These are phyloP conservation scores for Papilio gigon DNA, from an alignment of 2,888 invertebrate genomes.

Conservation along the genomic window DNA sequence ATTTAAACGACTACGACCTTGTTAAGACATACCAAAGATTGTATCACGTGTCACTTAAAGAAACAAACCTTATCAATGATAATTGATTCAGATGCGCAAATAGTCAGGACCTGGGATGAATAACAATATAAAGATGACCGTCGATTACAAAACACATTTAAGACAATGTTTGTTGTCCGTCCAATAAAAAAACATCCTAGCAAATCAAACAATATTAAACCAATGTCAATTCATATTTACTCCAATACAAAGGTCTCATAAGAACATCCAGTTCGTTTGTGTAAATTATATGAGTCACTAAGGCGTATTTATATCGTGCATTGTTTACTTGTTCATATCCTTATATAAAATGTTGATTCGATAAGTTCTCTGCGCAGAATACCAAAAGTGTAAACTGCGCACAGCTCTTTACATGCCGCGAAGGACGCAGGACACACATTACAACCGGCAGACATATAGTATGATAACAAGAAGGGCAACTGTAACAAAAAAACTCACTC, in stretches of 20 bases:
- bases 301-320: constrained; percentile 1
- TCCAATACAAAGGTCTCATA: background rate
- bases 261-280: background rate
- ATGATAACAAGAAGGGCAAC: background rate
- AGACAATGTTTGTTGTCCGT: no score
- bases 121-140: no score
- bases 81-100: no score
- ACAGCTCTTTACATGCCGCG: background rate
- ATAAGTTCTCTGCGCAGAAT: constrained; percentile 5
- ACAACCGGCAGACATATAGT: background rate
- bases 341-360: background rate
- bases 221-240: background rate
- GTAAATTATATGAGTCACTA: background rate
- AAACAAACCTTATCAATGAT: no score
- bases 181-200: background rate
- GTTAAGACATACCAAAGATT: no score
- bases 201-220: background rate
- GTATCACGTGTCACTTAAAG: no score
- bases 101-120: no score
- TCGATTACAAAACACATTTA: no score
- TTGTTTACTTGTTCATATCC: constrained; percentile 4
- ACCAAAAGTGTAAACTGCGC: constrained; percentile 13
- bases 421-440: background rate
- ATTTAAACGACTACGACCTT: no score
- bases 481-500: background rate